Evolutionary conservation across 1,140 invertebrate genomes (phyloP).

Genomic region (Zaprionus lachaisei): DNA sequence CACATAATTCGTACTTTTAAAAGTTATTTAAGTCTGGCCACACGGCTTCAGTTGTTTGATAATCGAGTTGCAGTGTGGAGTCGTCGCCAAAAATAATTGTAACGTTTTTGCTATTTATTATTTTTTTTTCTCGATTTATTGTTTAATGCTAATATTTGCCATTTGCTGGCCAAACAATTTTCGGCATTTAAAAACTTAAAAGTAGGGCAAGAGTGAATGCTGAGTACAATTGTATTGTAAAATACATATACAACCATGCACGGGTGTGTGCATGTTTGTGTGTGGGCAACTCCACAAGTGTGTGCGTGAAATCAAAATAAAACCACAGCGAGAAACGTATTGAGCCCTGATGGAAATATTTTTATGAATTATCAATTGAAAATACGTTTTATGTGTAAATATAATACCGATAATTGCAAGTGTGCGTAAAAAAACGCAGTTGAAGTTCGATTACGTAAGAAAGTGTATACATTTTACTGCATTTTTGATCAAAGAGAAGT

Average conservation of each 20-base stretch:
- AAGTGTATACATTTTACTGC: constrained; percentile 57
- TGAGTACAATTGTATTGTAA: constrained; percentile 7
- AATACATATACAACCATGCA: constrained; percentile 13
- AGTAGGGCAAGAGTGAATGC: constrained; percentile 9
- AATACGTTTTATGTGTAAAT: constrained; percentile 30
- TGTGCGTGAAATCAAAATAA: constrained; percentile 79
- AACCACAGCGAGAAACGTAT: constrained; percentile 43
- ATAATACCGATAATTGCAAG: constrained; percentile 23
- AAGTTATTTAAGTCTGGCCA: constrained; percentile 33
- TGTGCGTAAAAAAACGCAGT: constrained; percentile 53
- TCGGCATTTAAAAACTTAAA: constrained; percentile 19
- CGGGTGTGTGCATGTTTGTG: constrained; percentile 28
- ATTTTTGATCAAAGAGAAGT: constrained; percentile 61
- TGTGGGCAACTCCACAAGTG: constrained; percentile 71
- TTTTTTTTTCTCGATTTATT: constrained; percentile 22
- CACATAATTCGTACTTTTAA: constrained; percentile 19
- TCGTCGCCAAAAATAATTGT: constrained; percentile 43
- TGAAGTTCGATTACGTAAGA: constrained; percentile 71
- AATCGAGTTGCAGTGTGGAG: constrained; percentile 47
- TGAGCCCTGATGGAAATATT: constrained; percentile 72
- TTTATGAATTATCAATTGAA: constrained; percentile 53
- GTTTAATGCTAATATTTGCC: constrained; percentile 11
- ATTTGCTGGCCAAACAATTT: constrained; percentile 7
- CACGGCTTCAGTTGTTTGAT: constrained; percentile 45
- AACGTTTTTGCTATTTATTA: constrained; percentile 20